A percentile compares a stretch with the other conserved stretches of the same genome.
phyloP scores from a whole-genome alignment of 2,888 invertebrate genomes.

The Microctonus hyperodae region DNA sequence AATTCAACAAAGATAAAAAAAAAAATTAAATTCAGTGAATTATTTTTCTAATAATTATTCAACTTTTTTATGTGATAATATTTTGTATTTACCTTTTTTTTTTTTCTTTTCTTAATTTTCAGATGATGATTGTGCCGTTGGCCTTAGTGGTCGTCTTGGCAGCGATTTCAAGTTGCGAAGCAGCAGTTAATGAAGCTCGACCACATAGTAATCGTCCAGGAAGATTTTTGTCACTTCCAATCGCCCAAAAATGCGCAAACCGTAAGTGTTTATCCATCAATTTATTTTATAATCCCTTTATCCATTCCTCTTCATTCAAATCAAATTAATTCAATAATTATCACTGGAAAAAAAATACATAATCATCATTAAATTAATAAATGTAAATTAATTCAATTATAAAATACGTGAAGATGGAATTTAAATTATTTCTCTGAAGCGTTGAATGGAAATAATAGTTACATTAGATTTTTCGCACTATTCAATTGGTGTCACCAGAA shows the following conservation, averaged over 20 bases:
- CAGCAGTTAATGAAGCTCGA: conserved; percentile 67
- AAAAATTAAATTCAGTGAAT: not conserved
- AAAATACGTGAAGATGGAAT: not conserved
- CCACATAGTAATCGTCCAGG: conserved; percentile 80
- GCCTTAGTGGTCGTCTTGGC: conserved; percentile 70
- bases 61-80: conserved; percentile 1
- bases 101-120: conserved; percentile 47
- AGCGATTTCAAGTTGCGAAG: conserved; percentile 62
- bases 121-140: conserved; percentile 77
- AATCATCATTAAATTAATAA: not conserved
- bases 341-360: not conserved
- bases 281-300: conserved; percentile 1
- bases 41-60: not conserved
- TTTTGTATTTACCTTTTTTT: not conserved
- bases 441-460: not conserved
- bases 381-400: not conserved
- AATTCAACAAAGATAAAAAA: not conserved
- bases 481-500: conserved; percentile 15
- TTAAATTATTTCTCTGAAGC: not conserved
- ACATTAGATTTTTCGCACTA: conserved; percentile 8
- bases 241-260: conserved; percentile 82
- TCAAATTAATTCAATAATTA: not conserved
- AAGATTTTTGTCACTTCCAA: conserved; percentile 82
- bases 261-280: conserved; percentile 78
- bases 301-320: not conserved